Percentiles rank a stretch among this genome's conserved stretches.
Conservation (phyloP, 2,797 vertebrate genomes). For the Lutjanus argentimaculatus region DNA sequence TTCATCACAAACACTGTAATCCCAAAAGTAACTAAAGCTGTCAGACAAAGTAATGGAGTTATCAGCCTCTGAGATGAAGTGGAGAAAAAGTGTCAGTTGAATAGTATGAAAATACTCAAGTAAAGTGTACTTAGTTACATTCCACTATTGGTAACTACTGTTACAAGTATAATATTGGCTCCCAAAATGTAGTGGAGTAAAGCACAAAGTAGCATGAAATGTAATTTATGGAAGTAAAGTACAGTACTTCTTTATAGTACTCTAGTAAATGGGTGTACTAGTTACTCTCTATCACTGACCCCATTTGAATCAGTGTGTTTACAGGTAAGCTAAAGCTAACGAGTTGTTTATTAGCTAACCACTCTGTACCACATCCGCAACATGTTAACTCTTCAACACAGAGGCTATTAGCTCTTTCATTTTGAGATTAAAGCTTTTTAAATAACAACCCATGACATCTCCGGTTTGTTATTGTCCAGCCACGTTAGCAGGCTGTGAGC, state of each 20-base stretch:
- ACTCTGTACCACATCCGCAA: background rate
- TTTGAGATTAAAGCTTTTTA: background rate
- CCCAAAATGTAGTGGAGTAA: too few relatives aligned
- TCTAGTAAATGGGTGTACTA: too few relatives aligned
- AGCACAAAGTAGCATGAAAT: too few relatives aligned
- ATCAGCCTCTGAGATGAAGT: too few relatives aligned
- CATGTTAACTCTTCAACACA: background rate
- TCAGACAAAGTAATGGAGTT: too few relatives aligned
- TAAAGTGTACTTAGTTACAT: background rate
- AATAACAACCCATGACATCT: background rate
- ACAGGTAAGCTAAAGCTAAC: background rate
- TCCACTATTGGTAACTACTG: background rate
- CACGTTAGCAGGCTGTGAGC: slow-evolving; percentile 8
- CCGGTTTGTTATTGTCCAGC: background rate
- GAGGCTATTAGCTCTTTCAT: background rate
- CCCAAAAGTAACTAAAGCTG: too few relatives aligned
- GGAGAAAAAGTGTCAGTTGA: too few relatives aligned
- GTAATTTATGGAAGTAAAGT: too few relatives aligned
- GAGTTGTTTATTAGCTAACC: background rate
- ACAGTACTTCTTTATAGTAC: too few relatives aligned
- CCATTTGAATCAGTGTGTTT: background rate
- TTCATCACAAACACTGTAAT: too few relatives aligned
- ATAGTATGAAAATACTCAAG: background rate
- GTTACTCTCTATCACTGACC: background rate
- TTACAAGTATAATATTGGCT: too few relatives aligned